A percentile compares a stretch with the other conserved stretches of the same genome.
phyloP scores from a whole-genome alignment of 2,797 vertebrate species.

The Silurus aristotelis region DNA sequence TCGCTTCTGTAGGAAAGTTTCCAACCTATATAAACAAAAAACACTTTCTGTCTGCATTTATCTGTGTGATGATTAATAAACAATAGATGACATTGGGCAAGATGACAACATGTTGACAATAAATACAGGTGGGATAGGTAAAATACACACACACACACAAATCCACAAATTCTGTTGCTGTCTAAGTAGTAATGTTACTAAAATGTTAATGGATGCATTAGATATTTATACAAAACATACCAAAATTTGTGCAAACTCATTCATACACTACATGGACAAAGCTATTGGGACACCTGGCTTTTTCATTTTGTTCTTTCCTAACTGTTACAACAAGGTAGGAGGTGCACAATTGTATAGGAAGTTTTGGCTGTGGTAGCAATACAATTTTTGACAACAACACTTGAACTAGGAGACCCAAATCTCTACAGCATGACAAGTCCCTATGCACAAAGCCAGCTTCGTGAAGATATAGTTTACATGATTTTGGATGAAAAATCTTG shows the following conservation, averaged over 20 bases:
- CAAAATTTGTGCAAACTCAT: background rate
- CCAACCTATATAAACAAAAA: background rate
- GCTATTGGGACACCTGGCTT: no score
- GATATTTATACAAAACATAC: background rate
- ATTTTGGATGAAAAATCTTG: no score
- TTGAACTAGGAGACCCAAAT: no score
- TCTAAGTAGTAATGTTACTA: background rate
- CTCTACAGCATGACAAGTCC: no score
- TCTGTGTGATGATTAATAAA: constrained; percentile 14
- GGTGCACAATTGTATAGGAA: no score
- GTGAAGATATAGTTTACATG: no score
- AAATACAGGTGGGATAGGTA: background rate
- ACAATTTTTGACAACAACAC: no score
- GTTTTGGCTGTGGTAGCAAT: no score
- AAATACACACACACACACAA: background rate
- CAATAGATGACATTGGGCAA: background rate
- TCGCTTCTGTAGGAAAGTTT: background rate
- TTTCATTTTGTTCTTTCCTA: no score
- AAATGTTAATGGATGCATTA: background rate
- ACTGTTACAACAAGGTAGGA: no score
- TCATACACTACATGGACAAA: background rate
- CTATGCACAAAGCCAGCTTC: no score
- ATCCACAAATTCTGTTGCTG: background rate
- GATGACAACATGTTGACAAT: background rate
- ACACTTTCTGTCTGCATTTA: background rate